Percentiles rank a stretch among this genome's conserved stretches.
These are phyloP conservation scores for Apeira syringaria DNA, from an alignment of 2,888 invertebrate species.

Conservation along the genomic window DNA sequence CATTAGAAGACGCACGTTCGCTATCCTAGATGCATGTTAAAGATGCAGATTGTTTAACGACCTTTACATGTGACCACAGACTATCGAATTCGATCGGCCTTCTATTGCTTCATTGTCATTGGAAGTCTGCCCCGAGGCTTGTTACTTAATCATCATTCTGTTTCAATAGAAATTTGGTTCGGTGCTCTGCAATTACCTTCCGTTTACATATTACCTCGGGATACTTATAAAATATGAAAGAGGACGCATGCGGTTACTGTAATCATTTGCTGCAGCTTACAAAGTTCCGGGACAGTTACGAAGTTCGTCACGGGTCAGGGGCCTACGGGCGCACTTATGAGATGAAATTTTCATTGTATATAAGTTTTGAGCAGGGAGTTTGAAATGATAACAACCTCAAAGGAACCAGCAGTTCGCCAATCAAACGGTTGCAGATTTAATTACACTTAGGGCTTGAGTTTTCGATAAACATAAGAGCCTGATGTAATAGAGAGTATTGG, in stretches of 20 bases:
- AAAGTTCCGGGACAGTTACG: constrained; percentile 28
- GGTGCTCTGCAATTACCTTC: no score
- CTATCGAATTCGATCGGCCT: constrained; percentile 10
- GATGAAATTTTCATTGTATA: no score
- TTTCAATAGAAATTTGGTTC: no score
- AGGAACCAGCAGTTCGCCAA: no score
- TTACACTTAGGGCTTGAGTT: no score
- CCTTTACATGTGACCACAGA: constrained; percentile 20
- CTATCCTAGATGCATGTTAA: constrained; percentile 40
- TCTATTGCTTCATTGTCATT: constrained; percentile 20
- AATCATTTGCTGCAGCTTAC: neutral
- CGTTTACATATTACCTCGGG: neutral
- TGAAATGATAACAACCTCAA: no score
- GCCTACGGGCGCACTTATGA: neutral
- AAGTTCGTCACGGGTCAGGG: constrained; percentile 29
- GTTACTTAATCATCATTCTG: constrained; percentile 3
- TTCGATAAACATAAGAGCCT: no score
- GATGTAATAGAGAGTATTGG: no score
- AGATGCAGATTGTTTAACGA: constrained; percentile 24
- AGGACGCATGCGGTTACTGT: constrained; percentile 2
- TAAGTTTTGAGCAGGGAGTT: no score
- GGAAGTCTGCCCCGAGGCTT: constrained; percentile 3
- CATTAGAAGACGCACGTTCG: constrained; percentile 35
- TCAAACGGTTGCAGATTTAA: no score
- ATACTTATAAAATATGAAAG: no score